Conservation (phyloP, 2,113 vertebrate genomes). For the Scomber japonicus region DNA sequence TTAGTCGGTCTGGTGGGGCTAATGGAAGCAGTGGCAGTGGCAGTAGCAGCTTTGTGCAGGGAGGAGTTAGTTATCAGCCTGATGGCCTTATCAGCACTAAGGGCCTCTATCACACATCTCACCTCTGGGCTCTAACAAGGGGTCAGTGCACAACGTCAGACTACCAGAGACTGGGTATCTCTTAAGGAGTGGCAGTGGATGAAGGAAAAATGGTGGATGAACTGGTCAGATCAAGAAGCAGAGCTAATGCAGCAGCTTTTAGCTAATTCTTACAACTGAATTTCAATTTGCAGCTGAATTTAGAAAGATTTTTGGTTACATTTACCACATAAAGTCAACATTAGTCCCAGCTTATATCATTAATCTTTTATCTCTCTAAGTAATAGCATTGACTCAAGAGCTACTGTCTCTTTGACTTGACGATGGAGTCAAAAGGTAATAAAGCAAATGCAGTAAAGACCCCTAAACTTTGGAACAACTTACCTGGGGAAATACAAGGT, state of each 20-base stretch:
- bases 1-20: conserved; percentile 62
- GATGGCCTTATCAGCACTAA: conserved; percentile 78
- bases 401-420: background rate
- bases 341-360: background rate
- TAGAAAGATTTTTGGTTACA: background rate
- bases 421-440: background rate
- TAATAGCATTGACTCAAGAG: no score
- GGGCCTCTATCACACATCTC: conserved; percentile 77
- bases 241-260: conserved; percentile 19
- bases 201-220: conserved; percentile 34
- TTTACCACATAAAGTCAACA: background rate
- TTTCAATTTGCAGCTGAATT: background rate
- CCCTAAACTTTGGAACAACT: conserved; percentile 1
- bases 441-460: background rate
- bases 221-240: conserved; percentile 2
- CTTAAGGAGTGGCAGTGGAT: conserved; percentile 47
- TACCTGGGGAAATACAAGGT: background rate
- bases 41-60: conserved; percentile 58
- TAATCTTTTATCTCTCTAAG: background rate
- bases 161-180: conserved; percentile 59
- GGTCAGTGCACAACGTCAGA: conserved; percentile 62
- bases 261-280: background rate
- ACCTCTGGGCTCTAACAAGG: conserved; percentile 76
- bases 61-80: conserved; percentile 71
- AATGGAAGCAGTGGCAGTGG: conserved; percentile 67